Conservation (phyloP, 2,888 invertebrate genomes). For the Parnassius mnemosyne region DNA sequence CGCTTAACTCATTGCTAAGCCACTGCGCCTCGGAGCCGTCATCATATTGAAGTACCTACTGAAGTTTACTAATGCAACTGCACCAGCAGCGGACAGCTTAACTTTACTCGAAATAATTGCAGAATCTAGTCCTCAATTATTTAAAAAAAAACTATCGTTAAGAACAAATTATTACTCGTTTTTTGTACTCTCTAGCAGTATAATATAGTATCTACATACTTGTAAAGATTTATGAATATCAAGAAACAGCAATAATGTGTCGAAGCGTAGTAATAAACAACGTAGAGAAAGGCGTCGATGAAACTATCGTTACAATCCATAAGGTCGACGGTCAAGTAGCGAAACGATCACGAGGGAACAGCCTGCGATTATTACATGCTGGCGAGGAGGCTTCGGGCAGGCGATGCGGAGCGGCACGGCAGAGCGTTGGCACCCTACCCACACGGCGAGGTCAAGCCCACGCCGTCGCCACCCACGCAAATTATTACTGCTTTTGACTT, state of each 20-base stretch:
- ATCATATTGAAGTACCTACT: no score
- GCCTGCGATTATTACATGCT: constrained; percentile 34
- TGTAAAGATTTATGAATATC: not conserved
- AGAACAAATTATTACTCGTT: no score
- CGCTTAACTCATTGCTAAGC: no score
- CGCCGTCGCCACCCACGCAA: constrained; percentile 46
- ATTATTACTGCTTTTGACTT: constrained; percentile 18
- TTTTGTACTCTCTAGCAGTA: no score
- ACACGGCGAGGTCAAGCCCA: constrained; percentile 61
- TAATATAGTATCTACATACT: no score
- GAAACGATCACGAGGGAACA: constrained; percentile 39
- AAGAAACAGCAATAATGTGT: constrained; percentile 2
- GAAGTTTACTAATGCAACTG: no score
- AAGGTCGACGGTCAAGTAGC: constrained; percentile 37
- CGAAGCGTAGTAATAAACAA: not conserved
- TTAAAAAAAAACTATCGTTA: no score
- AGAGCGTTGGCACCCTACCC: constrained; percentile 74
- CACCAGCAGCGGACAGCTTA: no score
- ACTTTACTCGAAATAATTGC: no score
- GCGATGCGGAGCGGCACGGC: constrained; percentile 59
- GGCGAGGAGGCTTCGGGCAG: constrained; percentile 58
- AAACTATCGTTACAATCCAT: constrained; percentile 19
- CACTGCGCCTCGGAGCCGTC: no score
- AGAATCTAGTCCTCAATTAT: no score
- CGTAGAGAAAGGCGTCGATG: constrained; percentile 7